Evolutionary conservation across 2,113 vertebrate species (phyloP), one percentile per base, ranked within the genome.

Genomic region (Platanista minor): DNA sequence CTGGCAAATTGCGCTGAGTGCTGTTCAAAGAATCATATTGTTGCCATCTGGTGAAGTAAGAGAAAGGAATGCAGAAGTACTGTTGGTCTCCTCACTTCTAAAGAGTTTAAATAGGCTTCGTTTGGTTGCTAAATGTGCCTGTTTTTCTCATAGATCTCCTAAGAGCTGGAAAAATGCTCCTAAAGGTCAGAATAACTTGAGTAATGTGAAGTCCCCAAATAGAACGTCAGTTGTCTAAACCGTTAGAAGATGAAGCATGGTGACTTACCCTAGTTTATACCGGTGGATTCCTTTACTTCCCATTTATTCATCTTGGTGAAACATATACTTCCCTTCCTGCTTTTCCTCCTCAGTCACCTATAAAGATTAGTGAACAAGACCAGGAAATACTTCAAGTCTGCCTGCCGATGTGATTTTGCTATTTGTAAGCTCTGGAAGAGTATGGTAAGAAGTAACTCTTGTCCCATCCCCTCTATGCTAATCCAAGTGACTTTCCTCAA

Each of bases 31-130:
- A 59, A 69, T 96, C 91, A 64, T 83, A 75, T 96, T 95, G 91
- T 92, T 92, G 72, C 91, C 88, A 93, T 96, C 93, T 97, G 94
- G 85, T 59, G 41, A 95, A 96, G 41, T 15, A 54, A 62, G 72
- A 95, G 49, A 92, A 77, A 43, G 15, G 4, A 69, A 21, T 46
- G 36, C 12, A 5, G 75, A 66, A n/a, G 14, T 67, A 1, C 49
- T 62, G 54, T 67, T 61, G 80, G 46, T 85, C 36, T 93, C n/a
- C 64, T 96, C 41, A 64, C 25, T 96, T 94, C 83, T 66, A 18
- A 77, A 72, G 61, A 69, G 46, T 93, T 87, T 75, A 89, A 66
- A 21, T 81, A 46, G 33, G 27, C 31, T 91, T 95, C 33, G n/a
- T 88, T 85, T 90, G 43, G 6, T 87, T 90, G 31, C 29, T 75